phyloP scores from a whole-genome alignment of 2,113 vertebrate genomes.

The Scytalopus superciliaris region DNA sequence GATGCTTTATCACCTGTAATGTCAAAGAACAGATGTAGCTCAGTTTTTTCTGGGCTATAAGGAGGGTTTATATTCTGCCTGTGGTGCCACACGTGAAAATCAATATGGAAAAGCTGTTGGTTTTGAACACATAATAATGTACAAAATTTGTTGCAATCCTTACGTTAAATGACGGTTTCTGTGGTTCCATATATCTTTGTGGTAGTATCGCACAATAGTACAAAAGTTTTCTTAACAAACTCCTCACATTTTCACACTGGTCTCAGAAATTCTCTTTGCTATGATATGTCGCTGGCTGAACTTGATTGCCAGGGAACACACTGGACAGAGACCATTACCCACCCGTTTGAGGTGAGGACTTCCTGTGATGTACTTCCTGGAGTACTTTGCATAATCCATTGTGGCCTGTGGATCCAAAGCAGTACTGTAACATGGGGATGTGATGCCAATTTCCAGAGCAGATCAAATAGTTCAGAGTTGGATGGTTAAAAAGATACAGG shows the following conservation, averaged over 20 bases:
- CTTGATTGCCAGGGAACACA: background rate
- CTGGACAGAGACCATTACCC: background rate
- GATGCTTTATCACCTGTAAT: slow-evolving; percentile 59
- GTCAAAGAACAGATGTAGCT: slow-evolving; percentile 62
- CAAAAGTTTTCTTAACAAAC: background rate
- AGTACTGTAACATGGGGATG: background rate
- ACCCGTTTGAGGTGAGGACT: background rate
- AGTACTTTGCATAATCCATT: background rate
- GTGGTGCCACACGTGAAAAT: slow-evolving; percentile 34
- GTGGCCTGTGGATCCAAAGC: background rate
- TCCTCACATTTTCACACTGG: background rate
- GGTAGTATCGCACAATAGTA: background rate
- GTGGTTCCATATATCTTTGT: background rate
- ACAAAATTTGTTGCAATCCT: background rate
- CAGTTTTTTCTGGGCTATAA: background rate
- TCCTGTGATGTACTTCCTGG: background rate
- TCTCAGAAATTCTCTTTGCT: background rate
- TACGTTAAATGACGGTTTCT: background rate
- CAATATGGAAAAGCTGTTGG: background rate
- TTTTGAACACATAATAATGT: background rate
- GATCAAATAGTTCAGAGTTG: background rate
- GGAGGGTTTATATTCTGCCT: slow-evolving; percentile 36
- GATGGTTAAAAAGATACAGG: background rate
- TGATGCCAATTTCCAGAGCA: background rate
- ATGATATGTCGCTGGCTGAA: background rate